Evolutionary conservation across 2,797 vertebrate species (phyloP).

Genomic region (Limnodromus scolopaceus): DNA sequence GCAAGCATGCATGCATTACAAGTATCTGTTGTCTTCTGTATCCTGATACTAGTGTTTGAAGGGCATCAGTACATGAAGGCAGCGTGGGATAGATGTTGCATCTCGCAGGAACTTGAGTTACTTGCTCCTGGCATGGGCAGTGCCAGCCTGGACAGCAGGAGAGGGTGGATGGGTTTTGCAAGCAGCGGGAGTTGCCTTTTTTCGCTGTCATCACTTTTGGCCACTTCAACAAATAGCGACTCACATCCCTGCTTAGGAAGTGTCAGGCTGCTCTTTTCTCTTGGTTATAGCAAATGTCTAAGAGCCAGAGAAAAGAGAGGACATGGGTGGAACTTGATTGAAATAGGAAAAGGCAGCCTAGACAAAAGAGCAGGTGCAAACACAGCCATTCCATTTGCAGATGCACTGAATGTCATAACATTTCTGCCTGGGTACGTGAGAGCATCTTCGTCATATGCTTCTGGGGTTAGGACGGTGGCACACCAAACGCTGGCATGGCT

Average conservation of each 20-base stretch:
- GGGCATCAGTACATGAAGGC: not conserved
- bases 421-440: not conserved
- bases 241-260: not conserved
- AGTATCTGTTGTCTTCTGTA: not conserved
- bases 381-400: constrained; percentile 48
- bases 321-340: constrained; percentile 30
- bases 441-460: not conserved
- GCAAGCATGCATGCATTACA: not conserved
- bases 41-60: not conserved
- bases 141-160: not conserved
- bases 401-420: constrained; percentile 8
- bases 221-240: not conserved
- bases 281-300: not conserved
- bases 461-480: not conserved
- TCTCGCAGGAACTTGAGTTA: not conserved
- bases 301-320: not conserved
- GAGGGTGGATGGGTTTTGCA: not conserved
- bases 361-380: constrained; percentile 59
- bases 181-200: not conserved
- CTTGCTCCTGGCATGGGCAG: not conserved
- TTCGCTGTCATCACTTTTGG: not conserved
- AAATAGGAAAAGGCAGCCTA: constrained; percentile 63
- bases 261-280: not conserved
- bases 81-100: not conserved
- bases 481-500: not conserved